A percentile compares a stretch with the other conserved stretches of the same genome.
Evolutionary conservation across 2,113 vertebrate genomes (phyloP).

Genomic region (Tetrax tetrax): DNA sequence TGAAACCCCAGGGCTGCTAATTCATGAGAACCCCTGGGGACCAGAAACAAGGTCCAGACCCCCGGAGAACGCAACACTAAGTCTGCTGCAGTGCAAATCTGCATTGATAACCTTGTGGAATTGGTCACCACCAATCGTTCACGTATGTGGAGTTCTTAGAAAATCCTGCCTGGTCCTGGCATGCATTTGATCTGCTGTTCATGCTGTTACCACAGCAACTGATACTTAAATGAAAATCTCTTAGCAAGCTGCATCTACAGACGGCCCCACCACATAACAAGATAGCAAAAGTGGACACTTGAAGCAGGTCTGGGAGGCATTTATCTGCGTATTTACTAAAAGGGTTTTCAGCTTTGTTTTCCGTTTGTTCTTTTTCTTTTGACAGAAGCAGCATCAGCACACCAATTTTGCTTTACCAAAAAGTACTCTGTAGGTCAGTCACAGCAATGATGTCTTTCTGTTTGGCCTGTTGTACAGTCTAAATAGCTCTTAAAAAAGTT

Average conservation of each 20-base stretch:
- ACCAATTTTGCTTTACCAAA: neutral
- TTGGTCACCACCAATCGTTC: neutral
- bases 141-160: neutral
- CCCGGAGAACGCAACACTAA: neutral
- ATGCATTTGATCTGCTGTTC: conserved; percentile 19
- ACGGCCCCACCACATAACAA: neutral
- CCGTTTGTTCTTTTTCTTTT: neutral
- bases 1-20: neutral
- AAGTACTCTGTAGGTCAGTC: neutral
- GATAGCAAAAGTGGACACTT: neutral
- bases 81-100: neutral
- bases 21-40: neutral
- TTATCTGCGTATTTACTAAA: neutral
- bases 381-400: neutral
- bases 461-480: neutral
- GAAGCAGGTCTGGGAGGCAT: neutral
- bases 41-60: neutral
- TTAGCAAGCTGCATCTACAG: neutral
- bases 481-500: neutral
- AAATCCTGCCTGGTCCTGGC: conserved; percentile 11
- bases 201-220: conserved; percentile 65
- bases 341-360: neutral
- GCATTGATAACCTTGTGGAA: neutral
- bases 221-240: conserved; percentile 16
- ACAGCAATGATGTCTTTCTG: neutral